Conservation (phyloP, 2,888 invertebrate genomes). For the Escarpia spicata region DNA sequence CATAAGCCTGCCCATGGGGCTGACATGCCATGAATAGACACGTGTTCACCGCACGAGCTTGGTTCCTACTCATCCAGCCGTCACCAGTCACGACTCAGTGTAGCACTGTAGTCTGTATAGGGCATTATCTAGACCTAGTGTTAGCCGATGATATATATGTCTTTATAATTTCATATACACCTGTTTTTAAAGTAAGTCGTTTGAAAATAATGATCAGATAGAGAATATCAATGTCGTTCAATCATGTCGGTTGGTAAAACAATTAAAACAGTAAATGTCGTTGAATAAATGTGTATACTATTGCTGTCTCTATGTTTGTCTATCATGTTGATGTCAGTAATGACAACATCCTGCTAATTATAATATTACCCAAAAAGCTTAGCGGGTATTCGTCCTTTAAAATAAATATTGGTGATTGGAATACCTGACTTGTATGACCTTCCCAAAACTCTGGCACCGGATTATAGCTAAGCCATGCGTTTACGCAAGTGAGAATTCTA, state of each 20-base stretch:
- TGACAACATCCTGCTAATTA: slow-evolving; percentile 2
- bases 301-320: neutral
- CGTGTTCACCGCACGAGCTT: neutral
- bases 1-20: neutral
- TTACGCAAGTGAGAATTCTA: neutral
- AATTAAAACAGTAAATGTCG: neutral
- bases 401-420: neutral
- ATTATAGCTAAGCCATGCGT: neutral
- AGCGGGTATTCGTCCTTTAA: neutral
- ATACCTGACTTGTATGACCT: slow-evolving; percentile 1
- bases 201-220: neutral
- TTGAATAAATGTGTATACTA: neutral
- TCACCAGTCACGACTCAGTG: neutral
- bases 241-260: neutral
- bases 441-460: neutral
- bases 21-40: neutral
- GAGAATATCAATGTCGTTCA: neutral
- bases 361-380: neutral
- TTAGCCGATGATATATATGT: neutral
- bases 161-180: neutral
- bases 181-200: neutral
- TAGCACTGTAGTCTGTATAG: neutral
- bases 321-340: neutral
- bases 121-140: neutral
- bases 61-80: neutral